Base-by-base conservation (phyloP, 1,140 invertebrate genomes). In the Drosophila auraria region DNA sequence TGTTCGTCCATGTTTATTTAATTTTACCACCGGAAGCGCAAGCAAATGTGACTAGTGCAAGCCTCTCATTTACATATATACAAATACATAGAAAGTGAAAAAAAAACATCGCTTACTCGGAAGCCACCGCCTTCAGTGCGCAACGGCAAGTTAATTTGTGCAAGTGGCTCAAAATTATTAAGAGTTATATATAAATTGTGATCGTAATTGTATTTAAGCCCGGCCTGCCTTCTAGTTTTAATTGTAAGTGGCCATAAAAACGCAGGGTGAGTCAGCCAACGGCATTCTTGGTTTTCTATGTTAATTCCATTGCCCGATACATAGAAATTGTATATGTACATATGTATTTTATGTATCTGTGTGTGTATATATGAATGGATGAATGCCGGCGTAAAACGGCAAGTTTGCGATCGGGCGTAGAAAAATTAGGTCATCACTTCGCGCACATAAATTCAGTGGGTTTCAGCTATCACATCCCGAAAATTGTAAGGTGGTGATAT, bases 91-190 rank as follows among this genome's bases (percentile, higher is more conserved):
- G 30, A 17, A 12, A 11, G 23, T 47, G 30, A 15, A 12, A 49
- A 27, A 42, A 27, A 36, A 33, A 9, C 8, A 68, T n/a, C 30
- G 23, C 25, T 62, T 36, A 45, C 30, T 36, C 9, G 9, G 11
- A n/a, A 64, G 68, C 49, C 68, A 68, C 68, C 63, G 57, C 45
- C 45, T 38, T 78, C 36, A 73, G 25, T 51, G 66, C 68, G 63
- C 68, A 83, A 78, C 77, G 72, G 65, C 63, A 63, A 75, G 36
- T 83, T 58, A 69, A 79, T 83, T 64, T 61, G 75, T 64, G 50
- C 51, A 44, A 80, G 25, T 58, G 44, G 25, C 38, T 17, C 0
- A 33, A 27, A 30, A 61, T 20, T 33, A 15, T 20, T 44, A 4
- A 15, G 4, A 15, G 11, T 14, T n/a, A 33, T 4, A 20, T 8